Evolutionary conservation across 2,797 vertebrate species (phyloP), one percentile per base, ranked within the genome.

Genomic region (Macroramphosus scolopax): DNA sequence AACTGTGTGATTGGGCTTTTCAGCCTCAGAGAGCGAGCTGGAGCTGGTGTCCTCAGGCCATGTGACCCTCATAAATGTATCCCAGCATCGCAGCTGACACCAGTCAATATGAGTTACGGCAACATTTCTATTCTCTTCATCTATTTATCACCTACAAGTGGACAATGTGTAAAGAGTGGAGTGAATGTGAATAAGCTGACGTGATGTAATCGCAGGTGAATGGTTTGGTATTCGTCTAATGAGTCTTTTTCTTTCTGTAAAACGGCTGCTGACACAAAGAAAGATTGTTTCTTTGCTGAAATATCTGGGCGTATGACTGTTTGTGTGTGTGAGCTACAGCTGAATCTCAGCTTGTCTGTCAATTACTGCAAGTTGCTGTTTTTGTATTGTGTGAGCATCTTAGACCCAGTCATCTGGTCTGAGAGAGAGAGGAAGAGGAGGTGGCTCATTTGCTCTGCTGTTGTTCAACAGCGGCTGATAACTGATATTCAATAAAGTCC

Each of bases 401-500:
- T 28, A n/a, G n/a, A n/a, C n/a, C n/a, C n/a, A n/a, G n/a, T n/a
- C n/a, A n/a, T n/a, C n/a, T n/a, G n/a, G 12, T 22, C 24, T 51
- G 38, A 29, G 32, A 14, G 17, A 13, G 38, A 22, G 20, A 17
- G 50, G 17, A 35, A 38, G 22, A 45, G n/a, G 47, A 17, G 30
- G 37, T 1, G 20, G 52, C 60, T 70, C 41, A 56, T 72, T 72
- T 72, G 33, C 57, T 48, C 14, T 30, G 59, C 57, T 62, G 68
- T 59, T 68, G 61, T 54, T 67, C 37, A 77, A 73, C 38, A 24
- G 35, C 40, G 32, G 61, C 60, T 54, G 76, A 82, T 60, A 75
- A 55, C 56, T 72, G 72, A 72, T 80, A 77, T 67, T 68, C 71
- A 80, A 75, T 85, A 65, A 77, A 64, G 67, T 72, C 72, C 44